These are phyloP conservation scores for Melitaea athalia DNA, from an alignment of 2,888 invertebrate genomes.

Conservation along the genomic window DNA sequence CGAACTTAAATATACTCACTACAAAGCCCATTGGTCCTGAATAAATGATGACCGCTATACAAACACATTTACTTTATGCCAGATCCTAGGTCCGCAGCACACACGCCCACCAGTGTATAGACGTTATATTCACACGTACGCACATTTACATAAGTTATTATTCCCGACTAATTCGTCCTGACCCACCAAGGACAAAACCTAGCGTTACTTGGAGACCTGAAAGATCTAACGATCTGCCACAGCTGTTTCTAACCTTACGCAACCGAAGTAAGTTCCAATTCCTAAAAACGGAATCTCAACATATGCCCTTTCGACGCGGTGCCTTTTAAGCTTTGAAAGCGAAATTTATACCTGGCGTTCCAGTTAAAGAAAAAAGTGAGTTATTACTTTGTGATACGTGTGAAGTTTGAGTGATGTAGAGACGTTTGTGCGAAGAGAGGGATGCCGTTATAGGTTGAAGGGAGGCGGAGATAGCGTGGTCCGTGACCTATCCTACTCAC, in stretches of 20 bases:
- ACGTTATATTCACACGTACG: conserved; percentile 44
- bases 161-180: conserved; percentile 80
- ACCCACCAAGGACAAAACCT: conserved; percentile 73
- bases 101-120: conserved; percentile 35
- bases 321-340: conserved; percentile 70
- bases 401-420: conserved; percentile 43
- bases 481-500: conserved; percentile 83
- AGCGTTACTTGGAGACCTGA: conserved; percentile 61
- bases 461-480: conserved; percentile 63
- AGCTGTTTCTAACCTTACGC: conserved; percentile 42
- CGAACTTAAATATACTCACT: conserved; percentile 18
- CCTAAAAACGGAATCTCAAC: conserved; percentile 25
- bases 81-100: conserved; percentile 34
- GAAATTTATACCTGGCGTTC: conserved; percentile 75
- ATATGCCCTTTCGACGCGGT: conserved; percentile 52
- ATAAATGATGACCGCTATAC: conserved; percentile 31
- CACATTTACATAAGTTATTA: conserved; percentile 81
- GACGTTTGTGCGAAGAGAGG: conserved; percentile 39
- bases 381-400: conserved; percentile 45
- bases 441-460: conserved; percentile 51
- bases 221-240: conserved; percentile 51
- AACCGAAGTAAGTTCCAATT: conserved; percentile 34
- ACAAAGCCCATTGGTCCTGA: conserved; percentile 31
- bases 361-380: conserved; percentile 34
- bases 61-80: conserved; percentile 18